phyloP scores from a whole-genome alignment of 2,797 vertebrate genomes.

The Eulemur rubriventer region DNA sequence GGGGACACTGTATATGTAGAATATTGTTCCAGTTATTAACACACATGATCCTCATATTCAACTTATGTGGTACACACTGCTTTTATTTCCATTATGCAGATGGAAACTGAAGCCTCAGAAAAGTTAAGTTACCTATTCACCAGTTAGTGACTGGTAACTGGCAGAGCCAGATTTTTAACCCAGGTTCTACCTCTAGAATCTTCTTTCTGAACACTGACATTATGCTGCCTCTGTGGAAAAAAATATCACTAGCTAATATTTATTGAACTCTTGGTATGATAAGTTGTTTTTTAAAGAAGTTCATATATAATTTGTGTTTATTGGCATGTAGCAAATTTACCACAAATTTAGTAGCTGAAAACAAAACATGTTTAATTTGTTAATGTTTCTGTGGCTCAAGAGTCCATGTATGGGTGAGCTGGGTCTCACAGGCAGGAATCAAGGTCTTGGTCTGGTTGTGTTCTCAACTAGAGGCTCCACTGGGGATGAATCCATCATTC shows the following conservation, averaged over 20 bases:
- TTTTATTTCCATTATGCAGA: not conserved
- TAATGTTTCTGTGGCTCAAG: not conserved
- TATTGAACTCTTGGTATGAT: not conserved
- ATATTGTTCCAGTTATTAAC: not conserved
- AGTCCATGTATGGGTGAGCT: not conserved
- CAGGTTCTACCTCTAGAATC: not conserved
- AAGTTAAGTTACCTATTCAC: not conserved
- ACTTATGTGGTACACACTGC: not conserved
- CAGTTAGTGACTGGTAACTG: not conserved
- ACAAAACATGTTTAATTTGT: not conserved
- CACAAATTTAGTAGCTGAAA: not conserved
- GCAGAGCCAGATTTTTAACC: not conserved
- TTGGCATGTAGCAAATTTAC: not conserved
- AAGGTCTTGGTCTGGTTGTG: not conserved
- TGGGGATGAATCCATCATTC: not conserved
- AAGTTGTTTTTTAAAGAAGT: not conserved
- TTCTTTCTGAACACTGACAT: not conserved
- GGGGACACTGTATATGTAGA: not conserved
- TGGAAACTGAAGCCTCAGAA: not conserved
- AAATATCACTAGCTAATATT: not conserved
- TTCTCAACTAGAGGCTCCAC: too few species aligned
- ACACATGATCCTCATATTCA: not conserved
- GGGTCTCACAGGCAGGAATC: not conserved
- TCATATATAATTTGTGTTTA: not conserved
- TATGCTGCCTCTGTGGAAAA: not conserved